These are phyloP conservation scores for Natrix natrix DNA, from an alignment of 2,797 vertebrate species.

Conservation along the genomic window DNA sequence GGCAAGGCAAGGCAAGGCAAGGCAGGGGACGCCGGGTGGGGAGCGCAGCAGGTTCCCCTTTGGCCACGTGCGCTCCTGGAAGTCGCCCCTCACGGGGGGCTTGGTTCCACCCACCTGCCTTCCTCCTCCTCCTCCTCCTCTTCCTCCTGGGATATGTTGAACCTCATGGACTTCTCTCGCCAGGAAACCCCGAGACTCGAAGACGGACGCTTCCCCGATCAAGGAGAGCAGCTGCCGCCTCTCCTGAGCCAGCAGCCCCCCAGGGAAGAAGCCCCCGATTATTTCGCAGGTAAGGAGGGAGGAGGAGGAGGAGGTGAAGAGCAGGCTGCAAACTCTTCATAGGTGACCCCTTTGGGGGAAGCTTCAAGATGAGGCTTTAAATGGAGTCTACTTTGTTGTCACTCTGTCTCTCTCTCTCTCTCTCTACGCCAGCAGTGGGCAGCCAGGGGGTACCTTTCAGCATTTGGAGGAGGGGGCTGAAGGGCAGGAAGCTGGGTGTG, in stretches of 20 bases:
- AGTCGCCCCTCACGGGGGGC: not conserved
- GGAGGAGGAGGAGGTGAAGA: not conserved
- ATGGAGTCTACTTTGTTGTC: not conserved
- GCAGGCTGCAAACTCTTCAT: not conserved
- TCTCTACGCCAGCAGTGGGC: not conserved
- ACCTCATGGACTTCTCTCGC: constrained; percentile 89
- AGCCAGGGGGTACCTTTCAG: not conserved
- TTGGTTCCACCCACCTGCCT: not conserved
- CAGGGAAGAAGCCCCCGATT: constrained; percentile 77
- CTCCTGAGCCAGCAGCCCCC: constrained; percentile 78
- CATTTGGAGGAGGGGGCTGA: not conserved
- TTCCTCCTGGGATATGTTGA: constrained; percentile 74
- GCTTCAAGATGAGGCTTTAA: too few relatives aligned
- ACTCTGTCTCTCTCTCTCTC: not conserved
- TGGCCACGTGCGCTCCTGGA: not conserved
- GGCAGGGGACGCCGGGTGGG: not conserved
- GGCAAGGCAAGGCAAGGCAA: not conserved
- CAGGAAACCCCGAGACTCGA: constrained; percentile 80
- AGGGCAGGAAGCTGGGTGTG: not conserved
- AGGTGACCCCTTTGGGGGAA: not conserved
- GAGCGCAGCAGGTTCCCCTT: not conserved
- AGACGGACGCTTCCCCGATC: constrained; percentile 74
- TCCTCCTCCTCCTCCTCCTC: accelerated
- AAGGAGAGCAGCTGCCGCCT: constrained; percentile 68
- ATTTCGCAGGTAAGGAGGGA: constrained; percentile 80